Base-by-base conservation (phyloP, 2,113 vertebrate genomes). In the Pelecanoides urinatrix region DNA sequence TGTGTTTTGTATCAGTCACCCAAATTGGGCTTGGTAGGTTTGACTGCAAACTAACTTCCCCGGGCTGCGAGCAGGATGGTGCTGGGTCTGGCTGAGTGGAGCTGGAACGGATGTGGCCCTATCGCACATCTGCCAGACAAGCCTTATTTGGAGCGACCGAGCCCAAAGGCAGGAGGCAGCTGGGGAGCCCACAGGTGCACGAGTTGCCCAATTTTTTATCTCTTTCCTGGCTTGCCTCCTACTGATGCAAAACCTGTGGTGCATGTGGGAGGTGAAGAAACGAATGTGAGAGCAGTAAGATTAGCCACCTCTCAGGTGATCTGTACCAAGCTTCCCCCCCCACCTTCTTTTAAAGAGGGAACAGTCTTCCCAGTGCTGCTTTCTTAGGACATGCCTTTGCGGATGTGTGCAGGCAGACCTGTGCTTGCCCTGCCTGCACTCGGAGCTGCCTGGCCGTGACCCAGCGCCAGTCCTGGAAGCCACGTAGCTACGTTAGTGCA, bases 181-280 rank as follows among this genome's bases (percentile, higher is more conserved):
- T 67, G 56, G 23, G 81, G 75, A 90, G 78, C 87, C 79, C 50
- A 61, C 50, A 78, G 80, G 58, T 91, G 93, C 53, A 73, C 38
- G 74, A 86, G 30, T 96, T 97, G 85, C 86, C 82, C 86, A 92
- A 94, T 68, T 75, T 92, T 78, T 89, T 66, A 92, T 94, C 66
- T 70, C 59, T 59, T 38, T 90, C 70, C 72, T 89, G 80, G 94
- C 96, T 94, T 7, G 6, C 61, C 82, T 94, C 55, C 44, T 45
- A 88, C 80, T 95, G 71, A 97, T 96, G 94, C 94, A 97, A 98
- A 98, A 97, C 96, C 93, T 78, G 59, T 61, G 93, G 90, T 40
- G 40, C 5, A 19, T 38, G 97, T 97, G 97, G 98, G 96, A 52
- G 75, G 96, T 55, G 94, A 96, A 97, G 94, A 97, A 97, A 90